Evolutionary conservation across 2,113 vertebrate species (phyloP).

Genomic region (Todiramphus chloris): DNA sequence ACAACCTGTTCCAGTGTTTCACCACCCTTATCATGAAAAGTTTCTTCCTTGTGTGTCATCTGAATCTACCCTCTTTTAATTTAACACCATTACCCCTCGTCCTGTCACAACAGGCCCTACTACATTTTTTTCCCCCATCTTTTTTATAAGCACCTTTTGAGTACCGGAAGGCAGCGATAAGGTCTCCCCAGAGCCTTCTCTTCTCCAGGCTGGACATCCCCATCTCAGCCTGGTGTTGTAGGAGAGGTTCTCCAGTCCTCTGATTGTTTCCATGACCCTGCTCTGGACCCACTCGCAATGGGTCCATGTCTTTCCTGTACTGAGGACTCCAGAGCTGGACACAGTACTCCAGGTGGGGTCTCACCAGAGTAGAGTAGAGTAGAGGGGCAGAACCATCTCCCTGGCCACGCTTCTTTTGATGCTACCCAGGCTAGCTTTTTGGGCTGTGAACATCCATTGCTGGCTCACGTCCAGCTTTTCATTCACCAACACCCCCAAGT

Average conservation of each 20-base stretch:
- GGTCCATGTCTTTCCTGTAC: too few relatives aligned
- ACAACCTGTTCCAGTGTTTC: neutral
- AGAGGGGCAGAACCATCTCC: neutral
- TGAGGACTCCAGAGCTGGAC: neutral
- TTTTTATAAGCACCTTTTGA: neutral
- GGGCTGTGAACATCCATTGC: rapidly evolving
- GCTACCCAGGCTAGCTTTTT: neutral
- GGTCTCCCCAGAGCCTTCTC: neutral
- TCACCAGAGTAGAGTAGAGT: neutral
- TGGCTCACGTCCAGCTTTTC: neutral
- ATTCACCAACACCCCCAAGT: neutral
- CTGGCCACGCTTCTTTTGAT: neutral
- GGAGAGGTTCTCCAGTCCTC: too few relatives aligned
- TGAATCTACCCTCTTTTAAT: neutral
- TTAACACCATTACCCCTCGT: neutral
- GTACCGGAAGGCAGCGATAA: neutral
- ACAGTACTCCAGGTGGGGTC: neutral
- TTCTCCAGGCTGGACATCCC: neutral
- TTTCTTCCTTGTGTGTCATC: neutral
- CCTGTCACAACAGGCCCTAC: neutral
- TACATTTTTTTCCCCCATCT: neutral
- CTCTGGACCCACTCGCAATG: neutral
- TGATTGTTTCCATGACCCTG: neutral
- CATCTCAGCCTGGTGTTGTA: neutral
- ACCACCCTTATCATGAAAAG: neutral